Base-by-base conservation (phyloP, 2,888 invertebrate species). In the Ophion ventricosus region DNA sequence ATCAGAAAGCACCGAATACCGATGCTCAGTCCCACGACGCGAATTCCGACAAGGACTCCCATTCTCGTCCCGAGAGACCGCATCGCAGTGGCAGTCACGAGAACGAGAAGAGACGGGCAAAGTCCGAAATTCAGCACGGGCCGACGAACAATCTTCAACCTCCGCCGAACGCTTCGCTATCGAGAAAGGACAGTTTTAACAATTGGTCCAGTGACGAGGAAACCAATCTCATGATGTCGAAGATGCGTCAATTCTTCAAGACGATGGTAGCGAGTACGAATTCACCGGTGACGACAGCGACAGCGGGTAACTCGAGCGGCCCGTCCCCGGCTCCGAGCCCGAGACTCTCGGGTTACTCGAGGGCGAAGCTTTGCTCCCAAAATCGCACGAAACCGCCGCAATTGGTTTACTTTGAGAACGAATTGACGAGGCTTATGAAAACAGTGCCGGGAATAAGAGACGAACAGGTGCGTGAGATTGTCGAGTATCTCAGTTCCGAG, bases 201-300 rank as follows among this genome's bases (percentile, higher is more conserved):
- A 98, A 98, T 91, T 98, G 98, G 98, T 98, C 97, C 86, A 98
- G 98, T 2, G 98, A 98, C 91, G 98, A 98, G 92, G 98, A 98
- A 94, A 98, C 98, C 2, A 98, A 98, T 93, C 94, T 98, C 64
- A 98, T 98, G 98, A 98, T 98, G 98, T 97, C 97, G 56, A 98
- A 98, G 94, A 97, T 98, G 97, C 95, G 98, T 1, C 97, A 97
- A 89, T 98, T 98, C 93, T 98, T 98, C 93, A 98, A 98, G 93
- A 97, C 97, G 73, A 96, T 98, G 95, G 96, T 98, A n/a, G 97
- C 97, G 54, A 95, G 94, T 80, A 94, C 94, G 5, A 94, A 93
- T 80, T 91, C 92, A 10, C 91, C 93, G 59, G 90, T 90, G 79
- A 93, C 91, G 85, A 59, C 93, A 59, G 90, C 90, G 80, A 92